Evolutionary conservation across 2,113 vertebrate species (phyloP).

Genomic region (Crypturellus undulatus): DNA sequence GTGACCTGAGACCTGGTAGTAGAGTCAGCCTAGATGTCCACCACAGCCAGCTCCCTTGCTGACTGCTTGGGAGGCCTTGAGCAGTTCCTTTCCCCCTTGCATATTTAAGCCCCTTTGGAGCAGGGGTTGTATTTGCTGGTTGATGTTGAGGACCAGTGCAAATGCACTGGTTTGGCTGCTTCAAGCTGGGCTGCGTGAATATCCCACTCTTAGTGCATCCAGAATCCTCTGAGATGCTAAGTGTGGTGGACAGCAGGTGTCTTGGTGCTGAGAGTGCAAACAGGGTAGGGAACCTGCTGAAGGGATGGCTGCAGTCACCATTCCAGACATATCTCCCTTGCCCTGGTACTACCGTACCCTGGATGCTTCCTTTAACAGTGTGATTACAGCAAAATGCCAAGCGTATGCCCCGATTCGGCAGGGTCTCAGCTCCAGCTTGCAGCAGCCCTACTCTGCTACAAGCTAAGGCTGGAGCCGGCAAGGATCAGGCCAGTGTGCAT

Average conservation of each 20-base stretch:
- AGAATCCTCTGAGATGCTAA: not conserved
- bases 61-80: not conserved
- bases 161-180: not conserved
- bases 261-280: not conserved
- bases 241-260: not conserved
- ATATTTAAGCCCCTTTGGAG: not conserved
- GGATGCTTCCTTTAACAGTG: rapidly evolving
- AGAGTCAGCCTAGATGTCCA: not conserved
- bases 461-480: not conserved
- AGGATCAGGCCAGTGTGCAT: conserved; percentile 45
- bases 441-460: not conserved
- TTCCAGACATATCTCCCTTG: not conserved
- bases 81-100: not conserved
- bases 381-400: rapidly evolving
- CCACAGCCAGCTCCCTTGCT: not conserved
- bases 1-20: not conserved
- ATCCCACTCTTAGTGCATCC: not conserved
- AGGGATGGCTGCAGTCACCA: rapidly evolving
- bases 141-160: not conserved
- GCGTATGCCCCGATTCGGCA: rapidly evolving
- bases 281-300: rapidly evolving
- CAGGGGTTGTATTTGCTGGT: not conserved
- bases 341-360: not conserved
- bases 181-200: not conserved
- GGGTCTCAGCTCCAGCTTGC: not conserved